Percentiles rank a stretch among this genome's conserved stretches.
Conservation (phyloP, 2,888 invertebrate species). For the Stramonita haemastoma region DNA sequence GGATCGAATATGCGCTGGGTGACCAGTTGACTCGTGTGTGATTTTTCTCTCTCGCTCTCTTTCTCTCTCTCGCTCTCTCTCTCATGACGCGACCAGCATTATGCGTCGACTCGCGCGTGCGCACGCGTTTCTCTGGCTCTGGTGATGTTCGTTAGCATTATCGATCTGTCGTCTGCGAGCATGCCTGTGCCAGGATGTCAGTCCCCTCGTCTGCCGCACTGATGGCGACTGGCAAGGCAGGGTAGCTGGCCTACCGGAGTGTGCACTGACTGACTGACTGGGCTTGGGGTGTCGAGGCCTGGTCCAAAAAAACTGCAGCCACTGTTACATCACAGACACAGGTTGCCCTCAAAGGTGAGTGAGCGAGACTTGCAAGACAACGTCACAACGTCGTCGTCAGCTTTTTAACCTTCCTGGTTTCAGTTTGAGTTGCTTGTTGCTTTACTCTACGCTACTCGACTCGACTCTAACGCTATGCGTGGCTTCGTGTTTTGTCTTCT, state of each 20-base stretch:
- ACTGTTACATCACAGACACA: too few species aligned
- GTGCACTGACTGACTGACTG: neutral
- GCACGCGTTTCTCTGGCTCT: neutral
- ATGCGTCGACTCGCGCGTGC: constrained; percentile 8
- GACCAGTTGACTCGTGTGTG: neutral
- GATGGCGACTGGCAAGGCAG: neutral
- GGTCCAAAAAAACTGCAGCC: too few species aligned
- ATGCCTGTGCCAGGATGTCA: neutral
- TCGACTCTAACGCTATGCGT: too few species aligned
- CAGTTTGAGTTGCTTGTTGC: too few species aligned
- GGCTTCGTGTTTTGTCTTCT: too few species aligned
- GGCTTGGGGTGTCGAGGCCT: too few species aligned
- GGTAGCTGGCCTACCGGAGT: too few species aligned
- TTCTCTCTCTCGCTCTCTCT: neutral
- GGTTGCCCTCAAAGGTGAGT: too few species aligned
- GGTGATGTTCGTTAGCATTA: constrained; percentile 16
- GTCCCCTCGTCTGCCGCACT: neutral
- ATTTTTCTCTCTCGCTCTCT: neutral
- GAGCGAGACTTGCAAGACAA: too few species aligned
- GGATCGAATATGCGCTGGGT: neutral
- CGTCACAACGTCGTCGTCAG: too few species aligned
- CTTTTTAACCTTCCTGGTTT: too few species aligned
- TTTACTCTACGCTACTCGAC: too few species aligned
- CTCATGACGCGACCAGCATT: neutral
- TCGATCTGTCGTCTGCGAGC: constrained; percentile 3